Evolutionary conservation across 2,797 vertebrate genomes (phyloP).

Genomic region (Ceryle rudis): DNA sequence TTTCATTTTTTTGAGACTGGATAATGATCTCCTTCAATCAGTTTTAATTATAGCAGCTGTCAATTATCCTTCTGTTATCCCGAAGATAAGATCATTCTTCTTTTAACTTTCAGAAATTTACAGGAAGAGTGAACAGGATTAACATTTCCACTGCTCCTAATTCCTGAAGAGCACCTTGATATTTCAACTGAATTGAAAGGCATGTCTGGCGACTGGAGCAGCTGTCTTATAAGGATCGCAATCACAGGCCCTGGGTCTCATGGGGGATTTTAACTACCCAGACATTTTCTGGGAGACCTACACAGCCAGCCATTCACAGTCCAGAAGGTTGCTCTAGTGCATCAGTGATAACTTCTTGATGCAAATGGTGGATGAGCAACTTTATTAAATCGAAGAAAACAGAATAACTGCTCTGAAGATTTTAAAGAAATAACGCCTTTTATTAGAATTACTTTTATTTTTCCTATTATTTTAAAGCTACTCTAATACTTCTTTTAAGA

Average conservation of each 20-base stretch:
- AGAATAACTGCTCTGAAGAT: background rate
- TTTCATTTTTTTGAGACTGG: background rate
- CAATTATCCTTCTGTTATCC: background rate
- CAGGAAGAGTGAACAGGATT: background rate
- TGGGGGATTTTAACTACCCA: no score
- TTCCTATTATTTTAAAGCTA: background rate
- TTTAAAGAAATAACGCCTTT: background rate
- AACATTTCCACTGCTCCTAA: conserved; percentile 5
- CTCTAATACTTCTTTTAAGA: background rate
- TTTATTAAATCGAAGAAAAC: background rate
- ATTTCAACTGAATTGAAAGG: conserved; percentile 9
- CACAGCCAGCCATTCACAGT: no score
- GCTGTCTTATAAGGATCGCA: no score
- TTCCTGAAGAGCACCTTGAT: background rate
- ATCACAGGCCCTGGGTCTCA: no score
- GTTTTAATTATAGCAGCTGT: background rate
- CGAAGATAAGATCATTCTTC: background rate
- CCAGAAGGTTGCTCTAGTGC: no score
- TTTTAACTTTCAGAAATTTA: background rate
- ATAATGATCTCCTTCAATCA: background rate
- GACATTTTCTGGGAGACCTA: no score
- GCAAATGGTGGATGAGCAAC: background rate
- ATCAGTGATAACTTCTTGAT: no score
- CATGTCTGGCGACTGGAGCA: no score
- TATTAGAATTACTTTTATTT: background rate